Evolutionary conservation across 2,113 vertebrate species (phyloP).

Genomic region (Collichthys lucidus): DNA sequence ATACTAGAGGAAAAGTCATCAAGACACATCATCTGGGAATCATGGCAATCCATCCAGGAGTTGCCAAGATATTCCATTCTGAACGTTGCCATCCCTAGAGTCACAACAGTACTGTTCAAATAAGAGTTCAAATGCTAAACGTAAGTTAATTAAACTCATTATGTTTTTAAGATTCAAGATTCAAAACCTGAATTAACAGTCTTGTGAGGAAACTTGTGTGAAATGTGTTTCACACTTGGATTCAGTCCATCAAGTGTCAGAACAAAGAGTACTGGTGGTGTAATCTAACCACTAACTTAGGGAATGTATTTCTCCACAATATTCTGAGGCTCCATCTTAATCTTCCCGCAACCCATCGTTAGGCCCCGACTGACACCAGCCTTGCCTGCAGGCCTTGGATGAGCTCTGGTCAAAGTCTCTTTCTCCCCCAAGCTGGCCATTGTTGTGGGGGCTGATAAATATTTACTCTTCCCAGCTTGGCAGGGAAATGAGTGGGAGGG

Average conservation of each 20-base stretch:
- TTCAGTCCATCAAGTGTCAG: neutral
- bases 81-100: neutral
- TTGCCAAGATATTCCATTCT: too few species aligned
- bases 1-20: too few species aligned
- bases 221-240: neutral
- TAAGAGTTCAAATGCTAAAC: neutral
- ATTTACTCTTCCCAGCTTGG: conserved; percentile 93
- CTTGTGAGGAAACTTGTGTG: neutral
- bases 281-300: neutral
- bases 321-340: conserved; percentile 20
- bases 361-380: conserved; percentile 35
- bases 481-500: conserved; percentile 84
- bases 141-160: neutral
- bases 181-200: neutral
- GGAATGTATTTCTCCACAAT: neutral
- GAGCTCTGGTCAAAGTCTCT: conserved; percentile 79
- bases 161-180: neutral
- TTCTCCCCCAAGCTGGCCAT: conserved; percentile 82
- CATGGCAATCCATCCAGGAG: too few species aligned
- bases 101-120: neutral
- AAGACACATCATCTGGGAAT: too few species aligned
- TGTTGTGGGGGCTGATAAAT: conserved; percentile 89
- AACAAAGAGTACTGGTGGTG: neutral
- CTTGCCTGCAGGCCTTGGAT: conserved; percentile 46
- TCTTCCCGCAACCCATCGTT: conserved; percentile 25